Evolutionary conservation across 2,113 vertebrate species (phyloP), one percentile per base, ranked within the genome.

Genomic region (Cavia aperea): DNA sequence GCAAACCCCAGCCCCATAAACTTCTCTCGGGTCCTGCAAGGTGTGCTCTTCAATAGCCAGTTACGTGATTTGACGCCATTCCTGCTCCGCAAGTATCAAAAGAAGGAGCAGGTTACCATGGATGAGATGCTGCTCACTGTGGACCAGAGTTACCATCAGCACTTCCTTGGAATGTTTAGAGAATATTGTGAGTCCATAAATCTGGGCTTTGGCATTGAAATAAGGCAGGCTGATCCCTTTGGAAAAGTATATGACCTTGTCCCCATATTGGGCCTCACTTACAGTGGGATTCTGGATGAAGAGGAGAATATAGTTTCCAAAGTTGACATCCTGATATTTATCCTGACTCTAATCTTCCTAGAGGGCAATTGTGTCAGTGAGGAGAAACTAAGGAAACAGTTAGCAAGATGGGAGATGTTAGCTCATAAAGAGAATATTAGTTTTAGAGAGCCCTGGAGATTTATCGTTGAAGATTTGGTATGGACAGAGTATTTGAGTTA

Each of bases 401-500:
- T 93, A 72, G 11, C 8, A 7, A 4, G 1, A 33, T 60, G 72
- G 29, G 51, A 21, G 16, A 19, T 95, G 24, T 26, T 1, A 56
- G 21, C 5, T 0, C 23, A 36, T 4, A 26, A 0, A 0, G 51
- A 81, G 16, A 70, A 91, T 2, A 7, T 8, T 12, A 12, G 49
- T 36, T 78, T 51, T 78, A 7, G 7, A 14, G 14, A 31, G 6
- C 14, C 75, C 26, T 78, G 75, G 75, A 31, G 14, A 33, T 78
- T 78, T 46, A 49, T 78, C 7, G 33, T 6, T 8, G 46, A 51
- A 26, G 75, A 51, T 91, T 1, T 23, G 79, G 79, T 78, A 10
- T 7, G 43, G 43, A 13, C 1, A 33, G 2, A 51, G 46, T 78
- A 78, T 29, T 3, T 78, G 15, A 2, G 4, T 7, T 78, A 51